Evolutionary conservation across 1,140 invertebrate species (phyloP).

Genomic region (Kradibia gibbosae): DNA sequence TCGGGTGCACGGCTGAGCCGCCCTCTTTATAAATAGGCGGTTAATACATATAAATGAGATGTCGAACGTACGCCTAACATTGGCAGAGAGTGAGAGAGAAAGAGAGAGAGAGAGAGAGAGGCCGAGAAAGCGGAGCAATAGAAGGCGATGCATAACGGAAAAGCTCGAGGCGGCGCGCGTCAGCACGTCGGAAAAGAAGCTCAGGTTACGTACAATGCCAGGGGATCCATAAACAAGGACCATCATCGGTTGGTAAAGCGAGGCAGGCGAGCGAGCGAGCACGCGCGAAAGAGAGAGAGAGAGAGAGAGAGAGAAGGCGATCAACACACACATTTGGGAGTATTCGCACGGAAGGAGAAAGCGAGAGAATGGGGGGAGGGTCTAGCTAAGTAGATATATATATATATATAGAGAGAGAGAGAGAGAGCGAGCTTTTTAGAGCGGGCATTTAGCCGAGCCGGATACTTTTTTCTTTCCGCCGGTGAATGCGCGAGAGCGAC

Average conservation of each 20-base stretch:
- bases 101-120: background rate
- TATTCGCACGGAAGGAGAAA: conserved; percentile 6
- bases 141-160: background rate
- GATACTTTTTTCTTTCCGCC: background rate
- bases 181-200: background rate
- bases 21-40: background rate
- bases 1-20: background rate
- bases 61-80: background rate
- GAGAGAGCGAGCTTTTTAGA: conserved; percentile 38
- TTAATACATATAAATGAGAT: background rate
- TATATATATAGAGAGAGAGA: too few species aligned
- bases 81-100: background rate
- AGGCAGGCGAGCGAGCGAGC: background rate
- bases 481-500: conserved; percentile 53
- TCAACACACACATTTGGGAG: conserved; percentile 4
- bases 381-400: too few species aligned
- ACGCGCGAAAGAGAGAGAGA: background rate
- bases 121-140: too few species aligned
- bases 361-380: background rate
- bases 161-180: background rate
- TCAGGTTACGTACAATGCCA: background rate
- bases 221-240: background rate
- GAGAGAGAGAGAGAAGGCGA: background rate
- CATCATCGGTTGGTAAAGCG: too few species aligned
- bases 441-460: background rate